Conservation (phyloP, 2,113 vertebrate species). For the Micronycteris hirsuta region DNA sequence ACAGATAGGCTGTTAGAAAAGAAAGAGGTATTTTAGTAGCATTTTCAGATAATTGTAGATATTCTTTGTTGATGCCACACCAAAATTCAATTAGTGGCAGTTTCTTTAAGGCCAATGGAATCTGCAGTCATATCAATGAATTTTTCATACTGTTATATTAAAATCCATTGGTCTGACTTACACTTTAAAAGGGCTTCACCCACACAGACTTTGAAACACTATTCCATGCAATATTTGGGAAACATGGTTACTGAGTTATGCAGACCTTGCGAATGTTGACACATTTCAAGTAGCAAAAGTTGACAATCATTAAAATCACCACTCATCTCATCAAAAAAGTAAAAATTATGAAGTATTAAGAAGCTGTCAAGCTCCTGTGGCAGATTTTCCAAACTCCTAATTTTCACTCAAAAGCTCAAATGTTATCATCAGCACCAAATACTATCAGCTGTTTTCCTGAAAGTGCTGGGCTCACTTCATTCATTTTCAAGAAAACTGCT, state of each 20-base stretch:
- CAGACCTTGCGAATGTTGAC: background rate
- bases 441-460: conserved; percentile 2
- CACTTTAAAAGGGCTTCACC: background rate
- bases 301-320: background rate
- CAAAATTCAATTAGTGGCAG: background rate
- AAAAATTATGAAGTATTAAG: background rate
- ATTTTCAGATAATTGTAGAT: background rate
- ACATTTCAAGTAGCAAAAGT: background rate
- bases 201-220: background rate
- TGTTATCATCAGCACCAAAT: background rate
- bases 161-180: background rate
- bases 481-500: conserved; percentile 3
- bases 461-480: background rate
- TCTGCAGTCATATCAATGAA: background rate
- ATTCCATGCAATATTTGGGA: background rate
- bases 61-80: background rate
- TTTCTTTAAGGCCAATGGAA: background rate
- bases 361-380: background rate
- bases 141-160: background rate
- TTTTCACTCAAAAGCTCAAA: conserved; percentile 2
- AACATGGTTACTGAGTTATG: background rate
- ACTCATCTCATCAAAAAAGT: background rate
- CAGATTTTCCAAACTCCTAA: background rate
- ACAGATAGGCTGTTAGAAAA: background rate
- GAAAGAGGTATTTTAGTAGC: background rate